Evolutionary conservation across 1,140 invertebrate genomes (phyloP).

Genomic region (Nylanderia fulva): DNA sequence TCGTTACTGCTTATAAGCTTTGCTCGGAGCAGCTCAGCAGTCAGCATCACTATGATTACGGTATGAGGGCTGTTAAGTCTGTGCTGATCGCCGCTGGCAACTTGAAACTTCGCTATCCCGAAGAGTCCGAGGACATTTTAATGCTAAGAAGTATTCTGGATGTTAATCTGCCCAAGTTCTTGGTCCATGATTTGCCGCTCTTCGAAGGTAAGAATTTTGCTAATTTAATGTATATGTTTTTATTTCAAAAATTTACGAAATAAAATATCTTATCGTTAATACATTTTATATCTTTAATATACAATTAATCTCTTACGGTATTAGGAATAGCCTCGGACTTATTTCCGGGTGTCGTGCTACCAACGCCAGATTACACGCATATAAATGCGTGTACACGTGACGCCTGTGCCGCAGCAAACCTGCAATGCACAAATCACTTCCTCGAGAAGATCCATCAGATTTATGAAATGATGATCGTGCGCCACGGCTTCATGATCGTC

Average conservation of each 20-base stretch:
- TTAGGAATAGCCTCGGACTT: slow-evolving; percentile 94
- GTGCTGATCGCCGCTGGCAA: slow-evolving; percentile 96
- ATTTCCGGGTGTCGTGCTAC: slow-evolving; percentile 93
- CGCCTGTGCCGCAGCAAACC: slow-evolving; percentile 91
- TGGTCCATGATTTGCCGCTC: slow-evolving; percentile 94
- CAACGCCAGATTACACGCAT: slow-evolving; percentile 90
- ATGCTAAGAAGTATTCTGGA: slow-evolving; percentile 96
- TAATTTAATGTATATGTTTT: too few relatives aligned
- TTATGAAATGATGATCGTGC: slow-evolving; percentile 98
- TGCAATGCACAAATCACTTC: slow-evolving; percentile 95
- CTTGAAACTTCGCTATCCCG: slow-evolving; percentile 94
- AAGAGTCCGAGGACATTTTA: slow-evolving; percentile 93
- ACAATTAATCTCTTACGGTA: not conserved
- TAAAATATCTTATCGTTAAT: not conserved
- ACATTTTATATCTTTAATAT: slow-evolving; percentile 83
- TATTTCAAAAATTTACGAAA: too few relatives aligned
- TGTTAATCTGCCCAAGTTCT: slow-evolving; percentile 97
- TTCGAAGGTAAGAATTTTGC: slow-evolving; percentile 88
- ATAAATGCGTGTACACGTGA: slow-evolving; percentile 87
- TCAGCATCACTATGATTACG: slow-evolving; percentile 98
- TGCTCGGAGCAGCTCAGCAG: slow-evolving; percentile 98
- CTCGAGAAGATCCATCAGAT: slow-evolving; percentile 96
- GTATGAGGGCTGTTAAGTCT: slow-evolving; percentile 95
- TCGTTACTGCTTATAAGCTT: slow-evolving; percentile 96
- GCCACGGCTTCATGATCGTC: slow-evolving; percentile 96